Percentiles rank a stretch among this genome's conserved stretches.
Conservation (phyloP, 2,797 vertebrate species). For the Urophycis tenuis region DNA sequence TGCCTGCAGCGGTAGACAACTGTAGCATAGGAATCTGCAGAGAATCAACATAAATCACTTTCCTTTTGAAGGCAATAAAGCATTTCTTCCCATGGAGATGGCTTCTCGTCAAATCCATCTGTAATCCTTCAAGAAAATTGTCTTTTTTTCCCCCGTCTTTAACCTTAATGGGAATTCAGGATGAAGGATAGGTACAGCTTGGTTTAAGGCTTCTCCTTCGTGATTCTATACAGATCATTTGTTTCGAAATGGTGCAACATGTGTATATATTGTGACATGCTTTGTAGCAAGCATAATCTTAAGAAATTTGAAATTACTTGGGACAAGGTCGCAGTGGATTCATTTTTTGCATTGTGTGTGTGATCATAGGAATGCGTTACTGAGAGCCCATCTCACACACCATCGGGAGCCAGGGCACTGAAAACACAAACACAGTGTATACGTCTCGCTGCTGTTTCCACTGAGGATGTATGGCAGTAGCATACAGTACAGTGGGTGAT, state of each 20-base stretch:
- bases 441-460: slow-evolving; percentile 52
- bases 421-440: slow-evolving; percentile 37
- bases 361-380: slow-evolving; percentile 13
- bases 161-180: neutral
- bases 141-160: neutral
- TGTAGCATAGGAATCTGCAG: neutral
- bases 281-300: neutral
- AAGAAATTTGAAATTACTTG: neutral
- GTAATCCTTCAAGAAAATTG: neutral
- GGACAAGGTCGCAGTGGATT: slow-evolving; percentile 19
- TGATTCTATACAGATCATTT: neutral
- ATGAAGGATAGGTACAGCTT: neutral
- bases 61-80: neutral
- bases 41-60: slow-evolving; percentile 1
- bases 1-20: neutral
- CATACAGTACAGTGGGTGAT: slow-evolving; percentile 65
- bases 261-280: neutral
- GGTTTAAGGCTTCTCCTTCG: neutral
- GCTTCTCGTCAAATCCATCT: neutral
- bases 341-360: neutral
- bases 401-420: slow-evolving; percentile 33
- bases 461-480: slow-evolving; percentile 57
- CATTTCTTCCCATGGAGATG: neutral
- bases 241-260: neutral
- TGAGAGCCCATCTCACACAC: slow-evolving; percentile 15